Conservation (phyloP, 1,140 invertebrate genomes). For the Drosophila micromelanica region DNA sequence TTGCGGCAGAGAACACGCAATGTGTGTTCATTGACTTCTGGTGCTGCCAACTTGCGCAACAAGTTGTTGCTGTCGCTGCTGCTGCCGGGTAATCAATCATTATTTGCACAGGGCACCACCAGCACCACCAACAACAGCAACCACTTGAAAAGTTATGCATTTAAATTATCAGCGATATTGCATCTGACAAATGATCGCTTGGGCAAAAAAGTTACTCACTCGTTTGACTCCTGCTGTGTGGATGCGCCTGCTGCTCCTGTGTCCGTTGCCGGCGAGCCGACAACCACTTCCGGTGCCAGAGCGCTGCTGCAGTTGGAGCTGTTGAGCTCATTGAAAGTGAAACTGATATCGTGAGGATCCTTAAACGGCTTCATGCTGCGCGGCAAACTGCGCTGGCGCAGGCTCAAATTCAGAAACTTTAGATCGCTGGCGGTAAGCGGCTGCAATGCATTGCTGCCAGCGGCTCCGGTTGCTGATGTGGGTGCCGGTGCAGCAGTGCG, state of each 20-base stretch:
- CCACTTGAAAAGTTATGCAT: constrained; percentile 69
- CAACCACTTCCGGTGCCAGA: constrained; percentile 41
- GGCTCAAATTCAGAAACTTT: constrained; percentile 80
- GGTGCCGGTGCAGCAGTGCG: constrained; percentile 2
- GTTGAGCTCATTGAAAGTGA: constrained; percentile 79
- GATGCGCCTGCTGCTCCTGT: constrained; percentile 16
- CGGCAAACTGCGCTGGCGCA: constrained; percentile 78
- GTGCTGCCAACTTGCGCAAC: constrained; percentile 65
- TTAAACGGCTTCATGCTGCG: constrained; percentile 81
- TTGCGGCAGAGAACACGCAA: constrained; percentile 68
- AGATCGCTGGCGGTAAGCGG: constrained; percentile 78
- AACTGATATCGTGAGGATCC: constrained; percentile 83
- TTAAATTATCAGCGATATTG: constrained; percentile 78
- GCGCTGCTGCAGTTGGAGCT: constrained; percentile 2
- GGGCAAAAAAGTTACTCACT: constrained; percentile 70
- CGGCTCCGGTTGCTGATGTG: neutral
- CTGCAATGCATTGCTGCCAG: constrained; percentile 38
- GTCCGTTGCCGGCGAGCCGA: constrained; percentile 13
- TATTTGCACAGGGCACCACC: constrained; percentile 50
- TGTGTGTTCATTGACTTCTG: constrained; percentile 80
- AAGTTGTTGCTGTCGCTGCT: constrained; percentile 58
- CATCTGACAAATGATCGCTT: constrained; percentile 70
- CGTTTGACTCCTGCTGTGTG: constrained; percentile 74
- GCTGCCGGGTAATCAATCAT: constrained; percentile 72
- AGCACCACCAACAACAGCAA: constrained; percentile 16